Base-by-base conservation (phyloP, 2,888 invertebrate genomes). In the Drosophila differens region DNA sequence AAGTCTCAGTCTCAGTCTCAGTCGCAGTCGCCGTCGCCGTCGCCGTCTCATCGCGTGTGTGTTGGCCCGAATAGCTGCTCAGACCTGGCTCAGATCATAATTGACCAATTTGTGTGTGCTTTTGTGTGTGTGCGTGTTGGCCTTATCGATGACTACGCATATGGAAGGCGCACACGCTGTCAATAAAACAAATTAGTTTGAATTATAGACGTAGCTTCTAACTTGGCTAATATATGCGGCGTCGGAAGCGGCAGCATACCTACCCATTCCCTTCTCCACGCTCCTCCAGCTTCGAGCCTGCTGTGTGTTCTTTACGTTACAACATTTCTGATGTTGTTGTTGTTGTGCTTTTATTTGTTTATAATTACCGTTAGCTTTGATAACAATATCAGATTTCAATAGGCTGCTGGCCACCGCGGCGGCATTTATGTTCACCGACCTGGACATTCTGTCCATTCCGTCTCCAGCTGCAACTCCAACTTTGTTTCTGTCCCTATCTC, bases 171-270 rank as follows among this genome's bases (percentile, higher is more conserved):
- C 80, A 82, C 91, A 90, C 81, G 91, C 90, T 91, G 90, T 90
- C 90, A 90, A 85, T 91, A 83, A 85, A 88, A 91, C 91, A 91
- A 90, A 90, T 90, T 90, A 90, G 90, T 85, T 87, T 91, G 90
- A 90, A 90, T 91, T 86, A 91, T 91, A 80, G 86, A 44, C 74
- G 63, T 64, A 81, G 90, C 89, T 90, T 82, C 90, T 76, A 88
- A 73, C 72, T 84, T 73, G 65, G 61, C 64, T 86, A 90, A 86
- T 83, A 81, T 90, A 85, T 85, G 89, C 85, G 89, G 85, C 90
- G 88, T 88, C 85, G 88, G 90, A 85, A 88, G 90, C 86, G 54
- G 55, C 65, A 70, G 35, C 49, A 37, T 28, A 6, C 53, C 32
- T n/a, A 19, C 37, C 37, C 68, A 39, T 9, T 25, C 25, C 47